These are phyloP conservation scores for Drosophila koepferae DNA, from an alignment of 2,888 invertebrate genomes.

Conservation along the genomic window DNA sequence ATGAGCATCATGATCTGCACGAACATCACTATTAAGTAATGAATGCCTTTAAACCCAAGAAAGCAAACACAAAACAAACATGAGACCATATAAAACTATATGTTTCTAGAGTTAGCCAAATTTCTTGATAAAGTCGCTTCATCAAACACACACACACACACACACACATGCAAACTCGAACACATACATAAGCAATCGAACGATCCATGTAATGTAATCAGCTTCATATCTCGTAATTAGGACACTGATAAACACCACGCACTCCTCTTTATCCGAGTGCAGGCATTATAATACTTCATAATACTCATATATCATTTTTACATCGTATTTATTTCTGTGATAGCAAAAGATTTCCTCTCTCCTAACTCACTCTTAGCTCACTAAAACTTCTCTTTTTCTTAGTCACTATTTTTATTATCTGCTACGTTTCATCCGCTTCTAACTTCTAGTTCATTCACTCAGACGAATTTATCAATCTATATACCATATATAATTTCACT, in stretches of 20 bases:
- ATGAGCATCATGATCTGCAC: constrained; percentile 50
- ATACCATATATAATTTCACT: constrained; percentile 54
- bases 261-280: constrained; percentile 18
- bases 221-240: constrained; percentile 80
- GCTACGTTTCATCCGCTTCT: constrained; percentile 47
- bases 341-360: constrained; percentile 71
- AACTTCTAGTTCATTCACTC: constrained; percentile 61
- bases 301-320: constrained; percentile 62
- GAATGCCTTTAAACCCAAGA: not conserved
- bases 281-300: constrained; percentile 59
- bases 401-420: constrained; percentile 55
- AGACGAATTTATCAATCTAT: constrained; percentile 69
- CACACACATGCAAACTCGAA: not conserved
- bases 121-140: constrained; percentile 55
- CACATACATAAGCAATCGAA: constrained; percentile 40
- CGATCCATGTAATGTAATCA: constrained; percentile 71
- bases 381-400: constrained; percentile 56
- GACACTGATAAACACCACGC: constrained; percentile 63
- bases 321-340: constrained; percentile 76
- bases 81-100: constrained; percentile 44
- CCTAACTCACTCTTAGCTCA: constrained; percentile 32
- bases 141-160: constrained; percentile 26
- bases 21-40: constrained; percentile 67
- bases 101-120: constrained; percentile 75
- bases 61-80: constrained; percentile 2